Base-by-base conservation (phyloP, 1,140 invertebrate species). In the Heliothis subflexa region DNA sequence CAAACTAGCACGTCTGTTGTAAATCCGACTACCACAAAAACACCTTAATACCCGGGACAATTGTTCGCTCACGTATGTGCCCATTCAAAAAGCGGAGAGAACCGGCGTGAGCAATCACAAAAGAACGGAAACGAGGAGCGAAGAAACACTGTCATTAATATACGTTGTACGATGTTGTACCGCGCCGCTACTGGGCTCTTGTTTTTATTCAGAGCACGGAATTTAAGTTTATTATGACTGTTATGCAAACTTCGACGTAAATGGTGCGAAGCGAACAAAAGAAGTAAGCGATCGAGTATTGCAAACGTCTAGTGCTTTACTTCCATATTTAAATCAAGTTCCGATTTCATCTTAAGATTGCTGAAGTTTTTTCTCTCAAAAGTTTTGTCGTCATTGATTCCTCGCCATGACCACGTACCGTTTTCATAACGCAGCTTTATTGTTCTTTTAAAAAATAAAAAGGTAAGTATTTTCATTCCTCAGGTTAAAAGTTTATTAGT, bases 141-240 rank as follows among this genome's bases (percentile, higher is more conserved):
- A 86, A 89, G 88, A 89, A 90, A 93, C 90, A 89, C 84, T 87
- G 84, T 86, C 86, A 87, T 91, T 92, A 89, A 91, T 93, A 92
- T 86, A 88, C 89, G 87, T 86, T 84, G 81, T 89, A 84, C 81
- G 72, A 87, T 87, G 84, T 87, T 83, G 84, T 86, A 85, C 79
- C 81, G 33, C 81, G 75, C 82, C 84, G 82, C 79, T 62, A 71
- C 86, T 16, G 80, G 75, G 76, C 83, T 85, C 86, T 88, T 85
- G 83, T 88, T 87, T 84, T 80, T 64, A 88, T 88, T 84, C 86
- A 84, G 82, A 87, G 85, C 75, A 81, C 57, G 50, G 54, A 72
- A 59, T 74, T 71, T 64, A 49, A 78, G 64, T 62, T 73, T 79
- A 59, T 77, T 72, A 79, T 25, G 62, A 71, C 14, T 33, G 61